phyloP scores from a whole-genome alignment of 2,888 invertebrate species.

The Leistus spinibarbis region DNA sequence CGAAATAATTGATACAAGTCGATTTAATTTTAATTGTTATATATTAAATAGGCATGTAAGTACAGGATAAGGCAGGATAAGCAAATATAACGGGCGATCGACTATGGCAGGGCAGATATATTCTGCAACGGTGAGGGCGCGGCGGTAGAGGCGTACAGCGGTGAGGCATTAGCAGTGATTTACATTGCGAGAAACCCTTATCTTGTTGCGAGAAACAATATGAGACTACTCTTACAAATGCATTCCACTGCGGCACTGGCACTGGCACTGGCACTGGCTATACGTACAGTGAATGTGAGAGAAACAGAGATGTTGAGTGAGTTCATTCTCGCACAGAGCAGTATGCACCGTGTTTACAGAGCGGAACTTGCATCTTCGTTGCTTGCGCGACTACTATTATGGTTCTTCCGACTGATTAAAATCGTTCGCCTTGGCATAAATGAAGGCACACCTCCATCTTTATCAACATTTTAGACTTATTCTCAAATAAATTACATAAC shows the following conservation, averaged over 20 bases:
- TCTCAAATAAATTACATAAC: background rate
- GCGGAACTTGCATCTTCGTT: background rate
- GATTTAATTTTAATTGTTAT: no score
- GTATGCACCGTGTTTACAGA: background rate
- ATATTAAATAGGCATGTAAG: no score
- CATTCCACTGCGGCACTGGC: constrained; percentile 7
- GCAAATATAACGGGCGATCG: background rate
- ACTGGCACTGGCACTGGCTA: no score
- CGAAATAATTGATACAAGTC: no score
- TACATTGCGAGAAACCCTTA: constrained; percentile 39
- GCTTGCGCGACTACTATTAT: background rate
- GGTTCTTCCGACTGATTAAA: background rate
- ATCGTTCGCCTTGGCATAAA: background rate
- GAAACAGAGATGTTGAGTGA: background rate
- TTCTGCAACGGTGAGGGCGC: background rate
- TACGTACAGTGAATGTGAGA: background rate
- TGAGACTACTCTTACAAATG: constrained; percentile 33
- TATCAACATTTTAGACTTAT: background rate
- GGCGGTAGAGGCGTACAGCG: background rate
- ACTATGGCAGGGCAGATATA: background rate
- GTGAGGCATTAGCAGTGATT: constrained; percentile 38
- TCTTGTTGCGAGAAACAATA: constrained; percentile 40
- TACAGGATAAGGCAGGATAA: no score
- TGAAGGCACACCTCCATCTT: background rate
- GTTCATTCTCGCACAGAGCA: background rate